Base-by-base conservation (phyloP, 2,888 invertebrate species). In the Flexamia atlantica region DNA sequence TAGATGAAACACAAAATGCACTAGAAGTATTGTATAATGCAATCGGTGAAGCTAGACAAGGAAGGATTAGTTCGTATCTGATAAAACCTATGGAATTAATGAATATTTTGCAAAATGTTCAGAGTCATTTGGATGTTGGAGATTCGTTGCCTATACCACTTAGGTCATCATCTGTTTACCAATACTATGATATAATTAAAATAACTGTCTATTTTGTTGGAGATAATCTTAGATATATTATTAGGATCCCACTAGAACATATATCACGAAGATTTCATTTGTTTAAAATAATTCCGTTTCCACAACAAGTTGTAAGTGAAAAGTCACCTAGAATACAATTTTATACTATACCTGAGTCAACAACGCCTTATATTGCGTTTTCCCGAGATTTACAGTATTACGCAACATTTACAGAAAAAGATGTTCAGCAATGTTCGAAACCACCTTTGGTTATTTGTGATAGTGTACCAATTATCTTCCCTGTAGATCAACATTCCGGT, bases 21-120 rank as follows among this genome's bases (percentile, higher is more conserved):
- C 30, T 70, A 70, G 70, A 70, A 17, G 70, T 70, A 7, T 70
- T 70, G n/a, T 70, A 70, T 30, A 70, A 70, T n/a, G 70, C 70
- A 5, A 70, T 70, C 3, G 70, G 32, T 32, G 70, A 70, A 7
- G 70, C 70, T 7, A 70, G 70, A 70, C 70, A 70, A 70, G 70
- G 70, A 9, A 70, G 36, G n/a, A 70, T 68, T 25, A 70, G 70
- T 30, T 70, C 70, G 4, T 70, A 70, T 70, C n/a, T 70, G 32
- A 32, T 70, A 10, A 70, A 70, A 30, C 70, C 70, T 9, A 20
- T 30, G 20, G 70, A 70, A 70, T 32, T 70, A n/a, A 70, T 32
- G 20, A 70, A 70, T 30, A 70, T 46, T 46, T 46, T 46, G 46
- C 4, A 17, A 9, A 70, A 70, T 70, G 70, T 70, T 7, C 70